Conservation (phyloP, 1,140 invertebrate species). For the Bombus superbus region DNA sequence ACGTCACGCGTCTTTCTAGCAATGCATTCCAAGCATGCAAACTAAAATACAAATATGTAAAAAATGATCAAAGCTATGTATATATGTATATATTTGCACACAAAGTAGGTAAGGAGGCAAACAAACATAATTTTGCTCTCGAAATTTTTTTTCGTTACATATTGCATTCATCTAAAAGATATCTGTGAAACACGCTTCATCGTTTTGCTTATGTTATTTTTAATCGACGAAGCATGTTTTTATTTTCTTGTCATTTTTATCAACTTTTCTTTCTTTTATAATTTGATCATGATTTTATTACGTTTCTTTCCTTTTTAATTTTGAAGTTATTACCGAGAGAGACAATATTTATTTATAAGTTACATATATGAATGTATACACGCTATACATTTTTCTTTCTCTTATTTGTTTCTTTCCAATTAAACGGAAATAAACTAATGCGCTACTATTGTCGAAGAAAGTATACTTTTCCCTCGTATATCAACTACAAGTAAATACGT, state of each 20-base stretch:
- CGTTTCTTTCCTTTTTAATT: neutral
- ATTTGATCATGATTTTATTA: neutral
- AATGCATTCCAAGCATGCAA: slow-evolving; percentile 65
- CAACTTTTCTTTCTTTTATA: neutral
- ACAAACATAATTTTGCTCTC: slow-evolving; percentile 61
- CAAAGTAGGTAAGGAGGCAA: slow-evolving; percentile 54
- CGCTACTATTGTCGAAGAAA: slow-evolving; percentile 41
- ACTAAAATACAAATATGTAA: slow-evolving; percentile 60
- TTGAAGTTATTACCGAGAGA: neutral
- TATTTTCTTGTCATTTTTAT: slow-evolving; percentile 5
- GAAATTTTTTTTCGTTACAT: slow-evolving; percentile 1
- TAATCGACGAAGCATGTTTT: slow-evolving; percentile 41
- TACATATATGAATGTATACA: slow-evolving; percentile 40
- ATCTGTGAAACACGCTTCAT: slow-evolving; percentile 5
- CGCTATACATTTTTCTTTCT: neutral
- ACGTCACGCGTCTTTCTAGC: slow-evolving; percentile 14
- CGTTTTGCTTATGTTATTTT: slow-evolving; percentile 6
- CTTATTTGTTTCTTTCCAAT: neutral
- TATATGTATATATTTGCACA: slow-evolving; percentile 60
- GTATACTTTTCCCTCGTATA: slow-evolving; percentile 31
- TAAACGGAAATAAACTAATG: slow-evolving; percentile 38
- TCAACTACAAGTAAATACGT: slow-evolving; percentile 52
- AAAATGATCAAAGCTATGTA: slow-evolving; percentile 60
- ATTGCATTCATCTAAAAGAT: neutral
- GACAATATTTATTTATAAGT: slow-evolving; percentile 29